Evolutionary conservation across 1,140 invertebrate species (phyloP).

Genomic region (Diabrotica virgifera): DNA sequence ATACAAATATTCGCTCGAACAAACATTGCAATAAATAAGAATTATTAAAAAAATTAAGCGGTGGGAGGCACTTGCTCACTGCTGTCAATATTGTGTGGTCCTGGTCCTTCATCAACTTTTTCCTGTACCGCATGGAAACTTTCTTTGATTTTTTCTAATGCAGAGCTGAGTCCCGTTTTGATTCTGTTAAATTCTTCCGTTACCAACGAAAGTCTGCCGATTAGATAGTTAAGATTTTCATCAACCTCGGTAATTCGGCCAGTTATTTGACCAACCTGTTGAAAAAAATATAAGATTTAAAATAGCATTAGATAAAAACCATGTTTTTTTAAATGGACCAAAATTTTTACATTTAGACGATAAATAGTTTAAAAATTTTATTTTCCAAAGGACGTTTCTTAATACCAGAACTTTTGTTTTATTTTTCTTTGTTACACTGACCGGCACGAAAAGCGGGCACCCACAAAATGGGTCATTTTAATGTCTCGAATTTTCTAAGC

Average conservation of each 20-base stretch:
- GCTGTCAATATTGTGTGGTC: constrained; percentile 43
- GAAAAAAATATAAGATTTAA: constrained; percentile 9
- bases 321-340: no score
- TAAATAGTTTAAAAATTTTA: no score
- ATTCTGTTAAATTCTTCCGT: constrained; percentile 85
- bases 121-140: constrained; percentile 66
- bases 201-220: constrained; percentile 75
- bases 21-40: background rate
- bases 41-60: background rate
- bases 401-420: no score
- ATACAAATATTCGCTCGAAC: background rate
- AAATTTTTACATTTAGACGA: no score
- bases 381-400: no score
- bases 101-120: constrained; percentile 49
- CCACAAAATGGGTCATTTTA: no score
- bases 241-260: constrained; percentile 77
- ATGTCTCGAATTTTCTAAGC: no score
- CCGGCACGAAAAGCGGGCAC: no score
- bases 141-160: constrained; percentile 68
- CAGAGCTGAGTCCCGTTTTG: constrained; percentile 68
- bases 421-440: no score
- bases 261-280: constrained; percentile 71
- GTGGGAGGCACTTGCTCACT: constrained; percentile 22
- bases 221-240: constrained; percentile 78
- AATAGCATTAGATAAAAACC: background rate